These are phyloP conservation scores for Chaetogeoica ovagalla DNA, from an alignment of 2,888 invertebrate species.

Conservation along the genomic window DNA sequence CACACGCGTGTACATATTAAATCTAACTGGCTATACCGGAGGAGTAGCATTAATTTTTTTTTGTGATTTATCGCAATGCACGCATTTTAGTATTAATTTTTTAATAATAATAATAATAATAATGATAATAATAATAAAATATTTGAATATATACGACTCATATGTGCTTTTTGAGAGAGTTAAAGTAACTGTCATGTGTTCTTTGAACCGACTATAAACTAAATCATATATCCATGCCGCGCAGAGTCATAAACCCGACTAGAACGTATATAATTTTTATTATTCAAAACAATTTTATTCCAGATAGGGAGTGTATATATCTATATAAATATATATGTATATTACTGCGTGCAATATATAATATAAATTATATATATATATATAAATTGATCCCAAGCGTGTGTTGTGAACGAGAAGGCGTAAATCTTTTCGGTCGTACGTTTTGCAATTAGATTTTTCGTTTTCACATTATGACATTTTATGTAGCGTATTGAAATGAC, in stretches of 20 bases:
- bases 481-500: neutral
- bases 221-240: neutral
- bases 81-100: too few relatives aligned
- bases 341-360: neutral
- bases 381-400: conserved; percentile 1
- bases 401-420: neutral
- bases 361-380: neutral
- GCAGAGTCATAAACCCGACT: conserved; percentile 34
- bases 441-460: conserved; percentile 23
- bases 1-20: too few relatives aligned
- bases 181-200: conserved; percentile 18
- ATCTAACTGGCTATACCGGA: too few relatives aligned
- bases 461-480: conserved; percentile 6
- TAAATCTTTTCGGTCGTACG: conserved; percentile 42
- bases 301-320: conserved; percentile 12
- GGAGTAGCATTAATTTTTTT: too few relatives aligned
- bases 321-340: conserved; percentile 17
- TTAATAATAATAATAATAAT: neutral
- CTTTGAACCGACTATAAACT: conserved; percentile 25
- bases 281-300: conserved; percentile 44
- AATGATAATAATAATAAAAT: neutral
- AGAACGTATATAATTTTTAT: conserved; percentile 33
- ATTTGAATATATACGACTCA: conserved; percentile 43
- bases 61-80: too few relatives aligned
- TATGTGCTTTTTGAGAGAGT: neutral